Percentiles rank a stretch among this genome's conserved stretches.
Conservation (phyloP, 2,113 vertebrate genomes). For the Lynx canadensis region DNA sequence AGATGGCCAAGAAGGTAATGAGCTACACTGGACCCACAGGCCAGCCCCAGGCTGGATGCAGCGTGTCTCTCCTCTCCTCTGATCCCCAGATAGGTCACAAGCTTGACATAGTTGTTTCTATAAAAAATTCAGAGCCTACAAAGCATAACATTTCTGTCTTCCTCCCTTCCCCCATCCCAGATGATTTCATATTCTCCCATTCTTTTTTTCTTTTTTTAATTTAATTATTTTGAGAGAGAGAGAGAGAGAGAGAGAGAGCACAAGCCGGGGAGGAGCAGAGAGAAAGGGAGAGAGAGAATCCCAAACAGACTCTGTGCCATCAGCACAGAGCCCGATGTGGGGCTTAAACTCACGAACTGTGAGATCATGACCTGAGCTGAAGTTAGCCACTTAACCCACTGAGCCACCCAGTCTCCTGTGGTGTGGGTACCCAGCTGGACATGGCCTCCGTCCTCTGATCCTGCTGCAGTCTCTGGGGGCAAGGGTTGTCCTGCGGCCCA, state of each 20-base stretch:
- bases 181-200: not conserved
- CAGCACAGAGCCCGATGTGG: no score
- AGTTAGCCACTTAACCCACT: no score
- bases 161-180: not conserved
- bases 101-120: not conserved
- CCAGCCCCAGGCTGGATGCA: not conserved
- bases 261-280: no score
- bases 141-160: not conserved
- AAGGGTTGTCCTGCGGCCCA: not conserved
- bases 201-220: not conserved
- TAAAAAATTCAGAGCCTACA: slow-evolving; percentile 12
- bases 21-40: not conserved
- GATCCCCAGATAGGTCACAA: not conserved
- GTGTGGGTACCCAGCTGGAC: not conserved
- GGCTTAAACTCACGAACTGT: no score
- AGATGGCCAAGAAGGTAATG: not conserved
- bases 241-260: no score
- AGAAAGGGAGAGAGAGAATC: no score
- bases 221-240: no score
- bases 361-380: no score
- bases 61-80: not conserved
- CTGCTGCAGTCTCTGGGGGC: not conserved
- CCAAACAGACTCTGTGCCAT: no score
- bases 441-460: not conserved
- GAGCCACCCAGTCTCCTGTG: not conserved